phyloP scores from a whole-genome alignment of 2,888 invertebrate genomes.

The Macaria notata region DNA sequence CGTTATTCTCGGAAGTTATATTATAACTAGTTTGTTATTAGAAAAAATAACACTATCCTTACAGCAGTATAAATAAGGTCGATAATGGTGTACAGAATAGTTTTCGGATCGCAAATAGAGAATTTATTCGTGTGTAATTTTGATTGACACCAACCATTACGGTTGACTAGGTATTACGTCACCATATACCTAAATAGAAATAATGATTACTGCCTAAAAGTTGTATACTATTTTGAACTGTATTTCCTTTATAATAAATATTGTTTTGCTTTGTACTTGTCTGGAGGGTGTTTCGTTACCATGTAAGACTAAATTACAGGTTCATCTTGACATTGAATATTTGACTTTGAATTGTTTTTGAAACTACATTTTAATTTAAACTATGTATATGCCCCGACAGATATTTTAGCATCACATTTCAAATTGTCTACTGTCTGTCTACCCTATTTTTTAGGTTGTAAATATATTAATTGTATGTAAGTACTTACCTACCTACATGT shows the following conservation, averaged over 20 bases:
- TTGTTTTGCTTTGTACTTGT: slow-evolving; percentile 21
- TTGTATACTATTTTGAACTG: slow-evolving; percentile 36
- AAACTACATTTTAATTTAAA: too few species aligned
- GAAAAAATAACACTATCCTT: slow-evolving; percentile 22
- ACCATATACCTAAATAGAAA: slow-evolving; percentile 67
- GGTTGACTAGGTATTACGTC: slow-evolving; percentile 76
- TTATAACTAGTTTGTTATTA: slow-evolving; percentile 31
- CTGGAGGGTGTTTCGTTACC: slow-evolving; percentile 20
- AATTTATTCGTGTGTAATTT: slow-evolving; percentile 76
- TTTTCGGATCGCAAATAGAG: slow-evolving; percentile 50
- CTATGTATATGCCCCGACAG: too few species aligned
- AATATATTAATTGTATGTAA: too few species aligned
- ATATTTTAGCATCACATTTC: too few species aligned
- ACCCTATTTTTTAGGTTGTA: too few species aligned
- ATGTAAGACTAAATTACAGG: slow-evolving; percentile 29
- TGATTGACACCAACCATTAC: slow-evolving; percentile 82
- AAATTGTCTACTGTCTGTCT: too few species aligned
- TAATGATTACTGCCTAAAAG: slow-evolving; percentile 39
- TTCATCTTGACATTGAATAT: slow-evolving; percentile 27
- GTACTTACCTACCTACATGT: too few species aligned
- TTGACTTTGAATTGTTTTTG: slow-evolving; percentile 20
- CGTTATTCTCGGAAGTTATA: slow-evolving; percentile 62
- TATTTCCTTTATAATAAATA: slow-evolving; percentile 29
- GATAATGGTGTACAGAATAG: slow-evolving; percentile 34
- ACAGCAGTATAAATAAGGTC: slow-evolving; percentile 21